phyloP scores from a whole-genome alignment of 2,888 invertebrate species.

The Trypoxylon attenuatum region DNA sequence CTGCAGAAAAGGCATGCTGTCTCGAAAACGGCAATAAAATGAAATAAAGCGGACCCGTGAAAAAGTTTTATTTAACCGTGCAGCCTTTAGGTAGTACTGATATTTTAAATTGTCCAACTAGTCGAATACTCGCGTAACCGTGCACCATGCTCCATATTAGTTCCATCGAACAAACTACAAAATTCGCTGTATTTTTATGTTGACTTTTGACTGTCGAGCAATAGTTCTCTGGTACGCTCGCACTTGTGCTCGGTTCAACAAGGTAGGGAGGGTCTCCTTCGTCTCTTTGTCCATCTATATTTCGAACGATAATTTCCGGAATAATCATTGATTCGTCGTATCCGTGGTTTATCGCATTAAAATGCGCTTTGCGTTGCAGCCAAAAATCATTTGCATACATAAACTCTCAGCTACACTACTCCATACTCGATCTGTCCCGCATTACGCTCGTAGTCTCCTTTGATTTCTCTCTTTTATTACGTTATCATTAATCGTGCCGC shows the following conservation, averaged over 20 bases:
- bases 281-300: conserved; percentile 36
- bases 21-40: conserved; percentile 52
- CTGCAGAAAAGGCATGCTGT: conserved; percentile 52
- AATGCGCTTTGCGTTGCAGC: conserved; percentile 27
- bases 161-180: conserved; percentile 32
- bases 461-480: conserved; percentile 7
- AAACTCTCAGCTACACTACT: conserved; percentile 19
- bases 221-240: conserved; percentile 44
- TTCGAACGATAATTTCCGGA: conserved; percentile 19
- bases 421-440: background rate
- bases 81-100: conserved; percentile 46
- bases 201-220: conserved; percentile 45
- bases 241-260: conserved; percentile 42
- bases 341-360: conserved; percentile 21
- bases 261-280: conserved; percentile 53
- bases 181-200: conserved; percentile 43
- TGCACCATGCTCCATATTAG: conserved; percentile 39
- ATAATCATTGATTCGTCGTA: conserved; percentile 26
- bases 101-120: conserved; percentile 32
- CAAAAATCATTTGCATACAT: conserved; percentile 37
- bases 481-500: conserved; percentile 22
- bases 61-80: conserved; percentile 40
- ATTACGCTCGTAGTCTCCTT: conserved; percentile 10
- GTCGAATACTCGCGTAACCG: conserved; percentile 13
- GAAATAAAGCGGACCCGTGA: conserved; percentile 49